Evolutionary conservation across 2,797 vertebrate genomes (phyloP), one percentile per base, ranked within the genome.

Genomic region (Syngnathus acus): DNA sequence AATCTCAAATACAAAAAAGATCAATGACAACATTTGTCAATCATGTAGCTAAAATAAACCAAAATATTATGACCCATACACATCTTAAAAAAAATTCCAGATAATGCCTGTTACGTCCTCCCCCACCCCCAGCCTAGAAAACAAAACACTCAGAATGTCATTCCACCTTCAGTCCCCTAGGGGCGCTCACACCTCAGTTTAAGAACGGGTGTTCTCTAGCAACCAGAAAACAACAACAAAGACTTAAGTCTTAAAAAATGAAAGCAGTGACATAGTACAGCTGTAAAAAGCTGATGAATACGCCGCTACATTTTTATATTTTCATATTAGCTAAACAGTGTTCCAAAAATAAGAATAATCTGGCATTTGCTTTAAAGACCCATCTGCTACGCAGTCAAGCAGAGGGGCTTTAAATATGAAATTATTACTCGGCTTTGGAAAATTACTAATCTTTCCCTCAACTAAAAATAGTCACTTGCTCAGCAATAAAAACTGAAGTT

Each of bases 311-410:
- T 39, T 54, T 26, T 54, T 59, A 19, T 39, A 39, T 59, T 59
- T 59, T 59, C 23, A 59, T 59, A 39, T 59, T 39, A 59, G 57
- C 57, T 38, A 38, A 58, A 58, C 32, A 19, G 32, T 38, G 26
- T 39, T 59, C 57, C 57, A 59, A 39, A 59, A 59, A 59, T 59
- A 59, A 59, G 37, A 39, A 39, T 26, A 54, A 67, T 60, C 17
- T 38, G 19, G 17, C n/a, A 48, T 64, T 42, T 58, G 37, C 14
- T 58, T 58, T 58, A 38, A 58, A 58, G 55, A 39, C 17, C 57
- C 57, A 19, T 19, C 57, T 59, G 57, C 57, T 39, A 37, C 57
- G 9, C 21, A 26, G 51, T 54, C 53, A 26, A 54, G 9, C 53
- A 14, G 16, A n/a, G 57, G 32, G 26, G 42, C 39, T 43, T 63